These are phyloP conservation scores for Corvus moneduloides DNA, from an alignment of 2,113 vertebrate genomes.

Conservation along the genomic window DNA sequence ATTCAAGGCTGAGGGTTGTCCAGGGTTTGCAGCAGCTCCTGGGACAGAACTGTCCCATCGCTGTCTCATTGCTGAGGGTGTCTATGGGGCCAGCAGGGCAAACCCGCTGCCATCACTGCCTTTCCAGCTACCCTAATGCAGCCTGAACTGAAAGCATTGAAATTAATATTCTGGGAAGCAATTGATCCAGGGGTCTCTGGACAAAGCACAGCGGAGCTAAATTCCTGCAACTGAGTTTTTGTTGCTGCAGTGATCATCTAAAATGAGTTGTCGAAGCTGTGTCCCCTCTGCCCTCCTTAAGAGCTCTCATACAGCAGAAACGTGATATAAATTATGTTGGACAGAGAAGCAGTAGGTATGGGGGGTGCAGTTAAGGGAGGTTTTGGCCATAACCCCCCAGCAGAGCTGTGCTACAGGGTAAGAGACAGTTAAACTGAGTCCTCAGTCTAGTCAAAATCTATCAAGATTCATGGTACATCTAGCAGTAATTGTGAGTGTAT, in stretches of 20 bases:
- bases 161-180: conserved; percentile 1
- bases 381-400: background rate
- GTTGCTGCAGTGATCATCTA: background rate
- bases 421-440: background rate
- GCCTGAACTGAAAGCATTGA: background rate
- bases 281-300: background rate
- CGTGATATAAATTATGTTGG: fast-evolving
- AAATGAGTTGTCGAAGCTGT: fast-evolving
- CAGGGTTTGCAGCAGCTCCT: background rate
- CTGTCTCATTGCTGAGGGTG: fast-evolving
- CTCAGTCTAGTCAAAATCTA: background rate
- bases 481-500: background rate
- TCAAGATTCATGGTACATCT: background rate
- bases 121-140: background rate
- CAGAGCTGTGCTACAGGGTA: background rate
- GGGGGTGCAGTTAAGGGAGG: background rate
- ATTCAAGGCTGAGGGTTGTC: background rate
- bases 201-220: background rate
- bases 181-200: background rate
- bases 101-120: fast-evolving
- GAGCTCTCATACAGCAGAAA: background rate
- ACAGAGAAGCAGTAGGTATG: background rate
- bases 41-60: background rate
- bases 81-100: background rate
- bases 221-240: conserved; percentile 5